phyloP scores from a whole-genome alignment of 2,888 invertebrate species.

The Hydropsyche betteni region DNA sequence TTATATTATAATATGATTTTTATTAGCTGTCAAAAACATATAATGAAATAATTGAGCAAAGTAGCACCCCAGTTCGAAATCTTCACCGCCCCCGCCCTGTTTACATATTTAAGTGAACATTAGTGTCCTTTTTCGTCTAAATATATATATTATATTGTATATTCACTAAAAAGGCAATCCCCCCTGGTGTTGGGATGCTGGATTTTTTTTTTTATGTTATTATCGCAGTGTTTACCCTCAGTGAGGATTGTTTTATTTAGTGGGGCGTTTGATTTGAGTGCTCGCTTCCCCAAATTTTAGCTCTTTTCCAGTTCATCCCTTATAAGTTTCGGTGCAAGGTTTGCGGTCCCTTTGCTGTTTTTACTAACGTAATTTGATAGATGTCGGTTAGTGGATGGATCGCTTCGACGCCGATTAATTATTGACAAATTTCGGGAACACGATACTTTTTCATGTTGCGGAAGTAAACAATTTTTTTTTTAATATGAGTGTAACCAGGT shows the following conservation, averaged over 20 bases:
- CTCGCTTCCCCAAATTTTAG: neutral
- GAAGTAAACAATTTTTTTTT: neutral
- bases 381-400: neutral
- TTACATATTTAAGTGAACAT: slow-evolving; percentile 52
- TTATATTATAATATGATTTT: too few relatives aligned
- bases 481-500: too few relatives aligned
- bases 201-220: slow-evolving; percentile 28
- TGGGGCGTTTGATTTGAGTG: slow-evolving; percentile 46
- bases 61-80: too few relatives aligned
- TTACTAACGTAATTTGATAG: slow-evolving; percentile 28
- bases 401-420: slow-evolving; percentile 14
- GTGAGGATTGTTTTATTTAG: slow-evolving; percentile 46
- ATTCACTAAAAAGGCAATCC: neutral
- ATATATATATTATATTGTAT: neutral
- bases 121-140: slow-evolving; percentile 46
- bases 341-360: slow-evolving; percentile 11
- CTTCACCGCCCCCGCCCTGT: slow-evolving; percentile 41
- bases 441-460: slow-evolving; percentile 6
- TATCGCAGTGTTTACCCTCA: slow-evolving; percentile 38
- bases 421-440: slow-evolving; percentile 15
- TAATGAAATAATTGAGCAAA: too few relatives aligned
- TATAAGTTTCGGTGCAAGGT: neutral
- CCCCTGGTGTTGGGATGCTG: slow-evolving; percentile 26
- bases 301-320: neutral
- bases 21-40: too few relatives aligned